A percentile compares a stretch with the other conserved stretches of the same genome.
Evolutionary conservation across 2,113 vertebrate genomes (phyloP).

Genomic region (Sapayoa aenigma): DNA sequence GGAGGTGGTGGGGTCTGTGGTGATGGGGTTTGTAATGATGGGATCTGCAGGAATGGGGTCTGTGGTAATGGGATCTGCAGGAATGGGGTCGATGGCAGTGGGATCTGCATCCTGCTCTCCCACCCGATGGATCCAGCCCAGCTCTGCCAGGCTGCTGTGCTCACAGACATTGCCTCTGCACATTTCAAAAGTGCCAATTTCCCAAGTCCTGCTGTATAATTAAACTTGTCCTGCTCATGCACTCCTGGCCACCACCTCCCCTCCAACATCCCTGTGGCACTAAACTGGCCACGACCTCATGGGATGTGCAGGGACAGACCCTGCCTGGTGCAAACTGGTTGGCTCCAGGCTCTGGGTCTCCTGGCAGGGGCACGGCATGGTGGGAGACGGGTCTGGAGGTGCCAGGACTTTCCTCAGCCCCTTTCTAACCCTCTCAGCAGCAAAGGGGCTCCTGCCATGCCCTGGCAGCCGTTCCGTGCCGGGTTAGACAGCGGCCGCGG

Average conservation of each 20-base stretch:
- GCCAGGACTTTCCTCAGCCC: background rate
- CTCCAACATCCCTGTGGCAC: fast-evolving
- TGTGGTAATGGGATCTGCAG: background rate
- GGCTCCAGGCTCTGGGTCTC: background rate
- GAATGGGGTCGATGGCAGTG: background rate
- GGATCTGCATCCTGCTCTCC: background rate
- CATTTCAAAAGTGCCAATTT: fast-evolving
- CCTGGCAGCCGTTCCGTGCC: background rate
- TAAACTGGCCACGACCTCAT: fast-evolving
- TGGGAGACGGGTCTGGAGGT: background rate
- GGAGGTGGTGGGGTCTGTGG: background rate
- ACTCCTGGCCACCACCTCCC: fast-evolving
- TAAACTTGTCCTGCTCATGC: fast-evolving
- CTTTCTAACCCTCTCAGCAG: no score
- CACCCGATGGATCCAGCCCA: fast-evolving
- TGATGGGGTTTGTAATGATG: background rate
- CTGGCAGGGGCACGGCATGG: fast-evolving
- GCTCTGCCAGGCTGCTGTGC: background rate
- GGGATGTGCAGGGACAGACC: fast-evolving
- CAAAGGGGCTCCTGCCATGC: background rate
- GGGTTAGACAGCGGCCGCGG: background rate
- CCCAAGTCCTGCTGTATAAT: background rate
- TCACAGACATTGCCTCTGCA: fast-evolving
- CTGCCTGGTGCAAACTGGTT: background rate
- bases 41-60: background rate